Conservation (phyloP, 2,888 invertebrate species). For the Platerodrilus igneus region DNA sequence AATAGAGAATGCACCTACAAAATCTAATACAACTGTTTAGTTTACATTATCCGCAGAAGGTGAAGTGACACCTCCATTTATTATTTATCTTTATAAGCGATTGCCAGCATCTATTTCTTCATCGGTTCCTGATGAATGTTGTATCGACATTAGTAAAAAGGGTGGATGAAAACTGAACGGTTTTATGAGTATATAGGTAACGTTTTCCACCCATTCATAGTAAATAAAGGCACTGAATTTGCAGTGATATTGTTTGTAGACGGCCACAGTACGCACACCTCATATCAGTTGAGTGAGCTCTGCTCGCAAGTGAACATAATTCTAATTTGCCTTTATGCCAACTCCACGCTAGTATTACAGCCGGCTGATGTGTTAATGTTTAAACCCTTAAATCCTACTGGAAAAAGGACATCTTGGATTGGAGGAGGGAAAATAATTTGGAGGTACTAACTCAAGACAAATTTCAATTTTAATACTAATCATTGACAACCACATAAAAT, state of each 20-base stretch:
- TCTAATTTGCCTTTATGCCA: too few species aligned
- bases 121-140: slow-evolving; percentile 39
- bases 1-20: slow-evolving; percentile 33
- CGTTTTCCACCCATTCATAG: slow-evolving; percentile 12
- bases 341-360: slow-evolving; percentile 32
- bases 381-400: slow-evolving; percentile 27
- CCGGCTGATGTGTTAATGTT: slow-evolving; percentile 31
- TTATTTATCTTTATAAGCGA: slow-evolving; percentile 40
- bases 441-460: slow-evolving; percentile 14
- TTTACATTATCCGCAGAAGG: slow-evolving; percentile 39
- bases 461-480: slow-evolving; percentile 15
- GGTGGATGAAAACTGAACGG: slow-evolving; percentile 44
- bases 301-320: slow-evolving; percentile 26
- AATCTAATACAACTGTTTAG: slow-evolving; percentile 38
- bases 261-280: slow-evolving; percentile 25
- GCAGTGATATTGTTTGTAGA: slow-evolving; percentile 21
- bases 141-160: slow-evolving; percentile 41
- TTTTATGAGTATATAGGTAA: slow-evolving; percentile 41
- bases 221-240: slow-evolving; percentile 13
- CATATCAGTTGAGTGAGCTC: slow-evolving; percentile 22
- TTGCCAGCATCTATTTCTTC: slow-evolving; percentile 36
- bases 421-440: slow-evolving; percentile 29
- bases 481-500: slow-evolving; percentile 12
- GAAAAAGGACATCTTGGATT: slow-evolving; percentile 31
- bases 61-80: slow-evolving; percentile 36